Evolutionary conservation across 2,888 invertebrate genomes (phyloP), one percentile per base, ranked within the genome.

Genomic region (Trachelus tabidus): DNA sequence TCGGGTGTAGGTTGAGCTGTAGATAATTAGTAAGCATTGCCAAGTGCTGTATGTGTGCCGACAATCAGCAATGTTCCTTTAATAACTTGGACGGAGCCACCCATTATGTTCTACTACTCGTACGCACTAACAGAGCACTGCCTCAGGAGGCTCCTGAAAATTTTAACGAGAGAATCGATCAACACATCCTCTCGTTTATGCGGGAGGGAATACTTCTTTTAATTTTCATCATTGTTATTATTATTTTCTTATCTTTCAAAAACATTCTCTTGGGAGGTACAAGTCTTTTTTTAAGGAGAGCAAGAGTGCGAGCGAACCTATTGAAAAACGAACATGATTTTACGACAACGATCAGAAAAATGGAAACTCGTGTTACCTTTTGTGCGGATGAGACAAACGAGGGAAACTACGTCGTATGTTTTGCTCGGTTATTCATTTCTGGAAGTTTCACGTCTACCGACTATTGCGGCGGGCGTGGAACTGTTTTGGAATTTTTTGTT

Each of bases 1-100:
- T 90, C 89, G 88, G 91, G 90, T 89, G 89, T 90, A 91, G 90
- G 90, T 89, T 88, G 86, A 87, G 83, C 85, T 86, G 88, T 89
- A 90, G 88, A 87, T 84, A 31, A 85, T 83, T 90, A 90, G 88
- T 85, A 87, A 91, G 91, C 91, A 91, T 91, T 92, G 91, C 91
- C 91, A 91, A 91, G 91, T 91, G 91, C 90, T 91, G 88, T 90
- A 91, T 91, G 90, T 91, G 91, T 91, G 90, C 91, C 90, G 90
- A 91, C 91, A 91, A 91, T 92, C 90, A 91, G 90, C 89, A 88
- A 90, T 87, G 88, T 90, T 90, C 90, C 89, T 90, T 89, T 87
- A 87, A 86, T 86, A 88, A 88, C 85, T 85, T 81, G 81, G 85
- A 79, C 81, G 84, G 87, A 87, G 83, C 82, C 85, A 86, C 84